Evolutionary conservation across 2,113 vertebrate species (phyloP), one percentile per base, ranked within the genome.

Genomic region (Clinocottus analis): DNA sequence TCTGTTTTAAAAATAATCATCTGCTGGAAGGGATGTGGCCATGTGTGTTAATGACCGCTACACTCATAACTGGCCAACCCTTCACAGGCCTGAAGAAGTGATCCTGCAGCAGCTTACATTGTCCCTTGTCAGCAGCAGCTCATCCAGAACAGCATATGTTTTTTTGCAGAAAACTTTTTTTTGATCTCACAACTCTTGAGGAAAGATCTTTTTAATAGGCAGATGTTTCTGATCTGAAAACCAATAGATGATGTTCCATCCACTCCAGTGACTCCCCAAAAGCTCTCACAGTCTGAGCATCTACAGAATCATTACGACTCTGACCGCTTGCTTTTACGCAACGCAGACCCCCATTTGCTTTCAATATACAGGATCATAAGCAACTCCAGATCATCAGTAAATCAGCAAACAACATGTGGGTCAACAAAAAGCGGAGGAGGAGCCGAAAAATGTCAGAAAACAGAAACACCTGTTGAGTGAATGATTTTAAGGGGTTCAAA

Each of bases 161-260:
- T 72, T 79, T 77, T 59, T 75, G 55, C 16, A 51, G 10, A 65
- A 83, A 79, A 45, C 55, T 19, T 68, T 80, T 68, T 80, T 60
- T 77, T 59, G 63, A 87, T 80, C 61, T 63, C 21, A 62, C 56
- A 75, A 66, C 2, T 78, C 35, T 71, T 25, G 51, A 58, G 45
- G 72, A 78, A 80, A 31, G 6, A 27, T 13, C 3, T 49, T 88
- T 47, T 91, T 77, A 74, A 84, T 23, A n/a, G 58, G 8, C 86
- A 92, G 80, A 84, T 93, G 91, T 91, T 92, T 89, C 73, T 71
- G 64, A 85, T 90, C 47, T 72, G 10, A 62, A 71, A 86, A 62
- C 49, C 72, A 79, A 85, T 66, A 64, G 74, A 80, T 79, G 69
- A 78, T 79, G 58, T 83, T 86, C 69, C 60, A 70, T 82, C 65